These are phyloP conservation scores for Sminthurides aquaticus DNA, from an alignment of 2,888 invertebrate species.

Conservation along the genomic window DNA sequence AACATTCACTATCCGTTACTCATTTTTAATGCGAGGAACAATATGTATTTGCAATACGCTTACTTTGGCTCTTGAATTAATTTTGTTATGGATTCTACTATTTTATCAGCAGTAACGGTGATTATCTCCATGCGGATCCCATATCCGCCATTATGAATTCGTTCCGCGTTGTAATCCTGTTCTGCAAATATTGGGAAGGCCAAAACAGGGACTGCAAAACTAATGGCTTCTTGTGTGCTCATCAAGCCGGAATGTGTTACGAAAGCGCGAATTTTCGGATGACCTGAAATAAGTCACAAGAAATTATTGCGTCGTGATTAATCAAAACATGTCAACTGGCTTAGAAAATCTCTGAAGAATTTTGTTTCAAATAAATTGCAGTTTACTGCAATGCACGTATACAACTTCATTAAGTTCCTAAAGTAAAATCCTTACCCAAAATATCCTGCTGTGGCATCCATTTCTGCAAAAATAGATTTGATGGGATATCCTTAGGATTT, in stretches of 20 bases:
- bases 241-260: conserved; percentile 62
- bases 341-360: too few relatives aligned
- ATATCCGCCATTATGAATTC: conserved; percentile 52
- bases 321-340: too few relatives aligned
- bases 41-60: conserved; percentile 47
- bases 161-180: conserved; percentile 53
- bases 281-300: conserved; percentile 46
- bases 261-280: conserved; percentile 54
- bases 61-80: conserved; percentile 13
- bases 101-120: conserved; percentile 49
- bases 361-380: too few relatives aligned
- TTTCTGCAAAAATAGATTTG: conserved; percentile 41
- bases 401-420: too few relatives aligned
- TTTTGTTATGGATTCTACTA: conserved; percentile 12
- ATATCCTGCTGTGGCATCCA: conserved; percentile 39
- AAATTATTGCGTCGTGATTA: too few relatives aligned
- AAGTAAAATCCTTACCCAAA: conserved; percentile 26
- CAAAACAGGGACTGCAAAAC: conserved; percentile 55
- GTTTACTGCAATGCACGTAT: too few relatives aligned
- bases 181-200: conserved; percentile 53
- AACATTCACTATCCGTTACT: too few relatives aligned
- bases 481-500: conserved; percentile 46
- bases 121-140: conserved; percentile 49
- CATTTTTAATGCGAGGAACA: too few relatives aligned
- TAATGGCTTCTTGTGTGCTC: conserved; percentile 57